Conservation (phyloP, 2,888 invertebrate species). For the Platycnemis pennipes region DNA sequence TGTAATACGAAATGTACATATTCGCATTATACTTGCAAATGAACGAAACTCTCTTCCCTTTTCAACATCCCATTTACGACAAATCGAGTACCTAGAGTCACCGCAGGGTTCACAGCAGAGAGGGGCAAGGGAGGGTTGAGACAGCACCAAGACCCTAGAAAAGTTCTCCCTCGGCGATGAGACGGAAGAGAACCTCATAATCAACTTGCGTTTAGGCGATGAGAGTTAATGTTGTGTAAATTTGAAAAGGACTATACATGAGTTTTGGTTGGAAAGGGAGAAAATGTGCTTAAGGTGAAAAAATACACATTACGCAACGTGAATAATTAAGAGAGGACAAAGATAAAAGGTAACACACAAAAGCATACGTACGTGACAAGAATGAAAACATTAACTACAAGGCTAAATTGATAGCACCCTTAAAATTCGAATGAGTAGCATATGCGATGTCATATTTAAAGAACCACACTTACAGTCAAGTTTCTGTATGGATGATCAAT, state of each 20-base stretch:
- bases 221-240: background rate
- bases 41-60: background rate
- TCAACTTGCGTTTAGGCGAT: background rate
- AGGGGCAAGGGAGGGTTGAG: background rate
- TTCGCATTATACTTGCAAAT: background rate
- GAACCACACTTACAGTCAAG: too few species aligned
- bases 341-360: background rate
- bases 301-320: too few species aligned
- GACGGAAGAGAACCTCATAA: background rate
- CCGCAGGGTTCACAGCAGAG: background rate
- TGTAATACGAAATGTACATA: background rate
- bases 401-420: too few species aligned
- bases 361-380: background rate
- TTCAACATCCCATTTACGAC: background rate
- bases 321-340: background rate
- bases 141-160: background rate
- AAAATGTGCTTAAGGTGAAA: background rate
- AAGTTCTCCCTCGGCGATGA: background rate
- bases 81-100: background rate
- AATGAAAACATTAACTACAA: too few species aligned
- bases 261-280: background rate
- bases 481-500: too few species aligned
- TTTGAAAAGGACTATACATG: background rate
- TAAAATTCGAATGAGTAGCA: too few species aligned
- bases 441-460: too few species aligned